These are phyloP conservation scores for Oscheius sp. DNA, from an alignment of 2,888 invertebrate genomes.

Conservation along the genomic window DNA sequence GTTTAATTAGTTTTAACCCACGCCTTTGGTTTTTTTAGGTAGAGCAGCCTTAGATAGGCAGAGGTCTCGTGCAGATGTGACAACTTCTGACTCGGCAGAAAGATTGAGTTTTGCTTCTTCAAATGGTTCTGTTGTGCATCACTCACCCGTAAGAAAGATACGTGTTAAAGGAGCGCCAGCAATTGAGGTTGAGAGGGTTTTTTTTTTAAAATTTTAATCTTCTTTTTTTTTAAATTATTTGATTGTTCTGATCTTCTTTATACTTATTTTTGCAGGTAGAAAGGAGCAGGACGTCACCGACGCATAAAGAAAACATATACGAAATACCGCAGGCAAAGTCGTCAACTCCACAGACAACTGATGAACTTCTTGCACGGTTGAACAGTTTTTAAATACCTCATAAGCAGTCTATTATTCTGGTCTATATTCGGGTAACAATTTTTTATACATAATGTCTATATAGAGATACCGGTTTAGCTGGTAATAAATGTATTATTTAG, in stretches of 20 bases:
- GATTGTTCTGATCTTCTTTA: neutral
- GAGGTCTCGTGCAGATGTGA: constrained; percentile 40
- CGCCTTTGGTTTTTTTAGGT: constrained; percentile 38
- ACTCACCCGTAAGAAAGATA: constrained; percentile 34
- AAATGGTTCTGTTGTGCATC: neutral
- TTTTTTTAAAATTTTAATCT: neutral
- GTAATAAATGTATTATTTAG: neutral
- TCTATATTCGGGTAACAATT: constrained; percentile 2
- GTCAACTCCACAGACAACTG: neutral
- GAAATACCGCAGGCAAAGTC: neutral
- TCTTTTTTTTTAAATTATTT: neutral
- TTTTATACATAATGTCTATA: neutral
- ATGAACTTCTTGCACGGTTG: constrained; percentile 21
- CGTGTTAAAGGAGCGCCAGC: constrained; percentile 57
- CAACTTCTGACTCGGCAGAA: neutral
- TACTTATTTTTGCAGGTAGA: constrained; percentile 4
- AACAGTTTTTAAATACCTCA: constrained; percentile 8
- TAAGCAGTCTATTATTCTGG: neutral
- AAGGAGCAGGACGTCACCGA: constrained; percentile 20
- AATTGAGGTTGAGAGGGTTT: constrained; percentile 40
- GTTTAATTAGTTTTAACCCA: neutral
- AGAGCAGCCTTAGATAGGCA: constrained; percentile 43
- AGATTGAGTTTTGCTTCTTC: constrained; percentile 16
- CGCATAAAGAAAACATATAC: constrained; percentile 24
- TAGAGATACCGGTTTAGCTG: neutral